Conservation (phyloP, 2,113 vertebrate species). For the Mastomys natalensis region DNA sequence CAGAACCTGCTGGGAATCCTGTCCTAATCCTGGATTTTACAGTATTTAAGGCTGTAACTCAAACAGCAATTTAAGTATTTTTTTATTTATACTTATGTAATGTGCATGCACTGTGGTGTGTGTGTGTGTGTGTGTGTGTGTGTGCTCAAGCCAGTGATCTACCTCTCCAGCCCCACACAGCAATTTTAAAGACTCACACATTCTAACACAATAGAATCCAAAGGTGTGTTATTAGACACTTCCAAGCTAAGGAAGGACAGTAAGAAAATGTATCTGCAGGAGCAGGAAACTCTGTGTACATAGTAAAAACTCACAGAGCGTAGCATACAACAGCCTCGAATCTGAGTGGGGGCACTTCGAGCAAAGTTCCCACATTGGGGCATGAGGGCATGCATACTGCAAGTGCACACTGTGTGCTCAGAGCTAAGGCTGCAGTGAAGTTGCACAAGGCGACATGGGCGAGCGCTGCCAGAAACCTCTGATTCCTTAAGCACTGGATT, state of each 20-base stretch:
- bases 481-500: not conserved
- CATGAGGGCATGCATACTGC: accelerated
- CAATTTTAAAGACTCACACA: not conserved
- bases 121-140: not conserved
- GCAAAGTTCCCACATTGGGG: accelerated
- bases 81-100: not conserved
- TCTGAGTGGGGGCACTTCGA: not conserved
- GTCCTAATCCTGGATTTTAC: not conserved
- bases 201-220: not conserved
- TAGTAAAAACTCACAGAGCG: not conserved
- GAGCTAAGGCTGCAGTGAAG: not conserved
- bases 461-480: not conserved
- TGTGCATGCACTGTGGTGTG: too few relatives aligned
- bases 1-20: not conserved
- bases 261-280: not conserved
- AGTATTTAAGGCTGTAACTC: not conserved
- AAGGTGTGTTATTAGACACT: not conserved
- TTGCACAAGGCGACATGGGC: too few relatives aligned
- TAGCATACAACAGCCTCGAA: not conserved
- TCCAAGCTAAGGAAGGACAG: not conserved
- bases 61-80: not conserved
- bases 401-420: not conserved
- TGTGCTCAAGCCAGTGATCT: too few relatives aligned
- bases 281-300: not conserved
- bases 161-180: not conserved